Conservation (phyloP, 2,113 vertebrate genomes). For the Calyptommatus sinebrachiatus region DNA sequence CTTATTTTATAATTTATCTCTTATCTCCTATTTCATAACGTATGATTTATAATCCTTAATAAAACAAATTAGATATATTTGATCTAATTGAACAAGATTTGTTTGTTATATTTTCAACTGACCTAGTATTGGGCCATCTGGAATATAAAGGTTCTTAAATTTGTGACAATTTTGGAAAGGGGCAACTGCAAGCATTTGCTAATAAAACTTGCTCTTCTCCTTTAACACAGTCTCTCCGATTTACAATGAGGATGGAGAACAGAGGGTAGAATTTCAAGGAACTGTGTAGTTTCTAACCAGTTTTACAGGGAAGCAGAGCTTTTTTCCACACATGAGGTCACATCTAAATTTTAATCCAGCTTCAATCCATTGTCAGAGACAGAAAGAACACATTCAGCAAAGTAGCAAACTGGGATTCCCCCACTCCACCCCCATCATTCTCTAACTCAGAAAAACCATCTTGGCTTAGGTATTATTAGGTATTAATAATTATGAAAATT, state of each 20-base stretch:
- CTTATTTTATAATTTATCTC: too few relatives aligned
- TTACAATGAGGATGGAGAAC: background rate
- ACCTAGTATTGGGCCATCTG: background rate
- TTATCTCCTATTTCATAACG: too few relatives aligned
- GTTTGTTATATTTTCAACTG: background rate
- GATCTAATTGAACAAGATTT: background rate
- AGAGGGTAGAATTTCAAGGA: background rate
- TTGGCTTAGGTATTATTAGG: too few relatives aligned
- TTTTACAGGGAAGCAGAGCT: background rate
- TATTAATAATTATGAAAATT: too few relatives aligned
- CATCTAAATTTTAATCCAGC: too few relatives aligned
- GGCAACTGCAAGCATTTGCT: background rate
- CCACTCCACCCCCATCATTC: too few relatives aligned
- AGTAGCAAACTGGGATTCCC: too few relatives aligned
- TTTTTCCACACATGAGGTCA: background rate
- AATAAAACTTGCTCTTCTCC: background rate
- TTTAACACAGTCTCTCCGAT: background rate
- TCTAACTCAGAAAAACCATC: too few relatives aligned
- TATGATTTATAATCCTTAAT: too few relatives aligned
- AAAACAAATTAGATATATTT: too few relatives aligned
- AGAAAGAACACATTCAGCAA: too few relatives aligned
- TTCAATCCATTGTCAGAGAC: too few relatives aligned
- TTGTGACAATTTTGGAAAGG: background rate
- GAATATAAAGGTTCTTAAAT: background rate
- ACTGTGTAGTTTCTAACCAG: background rate